Base-by-base conservation (phyloP, 2,888 invertebrate species). In the Epinotia ramella region DNA sequence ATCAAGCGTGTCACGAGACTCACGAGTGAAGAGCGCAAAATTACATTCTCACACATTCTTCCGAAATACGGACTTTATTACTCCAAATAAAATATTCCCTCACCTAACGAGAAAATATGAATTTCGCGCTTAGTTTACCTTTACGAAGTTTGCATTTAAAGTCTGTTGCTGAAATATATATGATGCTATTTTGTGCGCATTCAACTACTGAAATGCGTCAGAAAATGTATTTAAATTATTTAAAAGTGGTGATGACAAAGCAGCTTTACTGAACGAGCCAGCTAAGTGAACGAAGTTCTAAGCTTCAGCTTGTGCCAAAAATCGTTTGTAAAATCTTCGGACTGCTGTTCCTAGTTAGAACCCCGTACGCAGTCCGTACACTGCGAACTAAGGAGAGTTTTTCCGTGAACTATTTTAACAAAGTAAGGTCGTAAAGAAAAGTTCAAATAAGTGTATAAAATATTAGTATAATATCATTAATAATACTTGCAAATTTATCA, bases 41-140 rank as follows among this genome's bases (percentile, higher is more conserved):
- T 84, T 84, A 82, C 84, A 82, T 84, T 85, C 84, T 80, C 83
- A 79, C 84, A 84, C 84, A 84, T 85, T 82, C 78, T 80, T 78
- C 79, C 81, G 81, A 83, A 84, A 84, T 83, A 81, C 78, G 78
- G 81, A 79, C 80, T 81, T 80, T 84, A 81, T 82, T 80, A 83
- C 83, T 82, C 82, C 79, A 84, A 83, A 81, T 80, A 83, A 72
- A 65, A 72, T 65, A 65, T 72, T 57, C 57, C 53, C 44, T 46
- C 57, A 65, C 28, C 57, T 59, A 65, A 57, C 72, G 65, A 72
- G 64, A 46, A 72, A 65, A 72, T 72, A 57, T 65, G 56, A 65
- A 69, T 69, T 60, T 69, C 6, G 24, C 69, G 69, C 59, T 69
- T 60, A 69, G 69, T 69, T 60, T 67, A 60, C 11, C 46, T 69